These are phyloP conservation scores for Parascotia fuliginaria DNA, from an alignment of 2,888 invertebrate species.

Conservation along the genomic window DNA sequence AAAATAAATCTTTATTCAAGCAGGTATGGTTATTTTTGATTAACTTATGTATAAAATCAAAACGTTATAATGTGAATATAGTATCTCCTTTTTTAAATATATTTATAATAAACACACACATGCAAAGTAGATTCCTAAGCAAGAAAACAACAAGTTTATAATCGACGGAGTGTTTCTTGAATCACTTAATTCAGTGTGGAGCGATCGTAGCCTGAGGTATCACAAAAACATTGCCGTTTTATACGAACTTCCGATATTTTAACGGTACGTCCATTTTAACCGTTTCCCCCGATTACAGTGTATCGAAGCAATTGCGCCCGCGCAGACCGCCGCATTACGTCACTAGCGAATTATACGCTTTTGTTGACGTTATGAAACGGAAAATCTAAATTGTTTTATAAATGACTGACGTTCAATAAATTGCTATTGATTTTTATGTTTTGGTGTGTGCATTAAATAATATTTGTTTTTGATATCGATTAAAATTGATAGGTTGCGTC, in stretches of 20 bases:
- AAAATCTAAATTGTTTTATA: conserved; percentile 26
- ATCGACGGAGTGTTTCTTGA: background rate
- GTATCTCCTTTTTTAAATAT: background rate
- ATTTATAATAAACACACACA: background rate
- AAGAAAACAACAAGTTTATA: background rate
- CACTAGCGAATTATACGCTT: conserved; percentile 21
- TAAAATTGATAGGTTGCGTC: background rate
- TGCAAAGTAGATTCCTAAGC: background rate
- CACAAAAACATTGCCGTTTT: conserved; percentile 20
- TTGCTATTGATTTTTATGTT: conserved; percentile 1
- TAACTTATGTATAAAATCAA: too few relatives aligned
- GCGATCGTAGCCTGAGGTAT: conserved; percentile 8
- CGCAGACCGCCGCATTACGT: conserved; percentile 20
- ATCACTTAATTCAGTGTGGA: conserved; percentile 9
- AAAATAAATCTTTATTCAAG: too few relatives aligned
- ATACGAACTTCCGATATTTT: conserved; percentile 31
- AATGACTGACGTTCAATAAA: conserved; percentile 16
- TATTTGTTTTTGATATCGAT: conserved; percentile 14
- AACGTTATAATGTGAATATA: background rate
- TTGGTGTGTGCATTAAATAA: conserved; percentile 7
- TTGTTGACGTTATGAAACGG: conserved; percentile 33
- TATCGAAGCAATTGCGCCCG: conserved; percentile 23
- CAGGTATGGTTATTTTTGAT: too few relatives aligned
- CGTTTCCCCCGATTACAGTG: conserved; percentile 34
- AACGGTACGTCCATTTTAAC: conserved; percentile 31